phyloP scores from a whole-genome alignment of 2,113 vertebrate genomes.

The Chroicocephalus ridibundus region DNA sequence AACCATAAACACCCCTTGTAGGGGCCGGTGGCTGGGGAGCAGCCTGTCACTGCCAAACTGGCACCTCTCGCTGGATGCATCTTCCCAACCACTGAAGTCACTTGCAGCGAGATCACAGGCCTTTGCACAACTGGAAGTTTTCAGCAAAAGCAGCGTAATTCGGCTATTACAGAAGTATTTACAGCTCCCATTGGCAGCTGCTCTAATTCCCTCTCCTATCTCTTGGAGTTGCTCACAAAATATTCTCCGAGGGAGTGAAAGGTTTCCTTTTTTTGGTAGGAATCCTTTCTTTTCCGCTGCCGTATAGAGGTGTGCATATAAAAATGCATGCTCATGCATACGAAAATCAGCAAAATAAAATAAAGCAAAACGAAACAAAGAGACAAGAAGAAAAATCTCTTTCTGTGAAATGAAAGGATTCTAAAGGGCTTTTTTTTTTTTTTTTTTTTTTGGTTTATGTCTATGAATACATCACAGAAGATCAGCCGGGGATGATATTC shows the following conservation, averaged over 20 bases:
- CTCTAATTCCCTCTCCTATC: not conserved
- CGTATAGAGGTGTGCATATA: not conserved
- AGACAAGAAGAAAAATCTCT: not conserved
- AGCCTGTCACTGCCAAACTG: not conserved
- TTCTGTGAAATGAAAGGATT: not conserved
- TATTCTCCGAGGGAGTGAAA: not conserved
- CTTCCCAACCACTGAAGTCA: not conserved
- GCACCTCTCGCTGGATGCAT: not conserved
- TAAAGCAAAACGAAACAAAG: not conserved
- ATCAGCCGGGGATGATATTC: not conserved
- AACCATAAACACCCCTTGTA: not conserved
- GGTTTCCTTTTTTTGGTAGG: not conserved
- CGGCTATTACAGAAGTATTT: not conserved
- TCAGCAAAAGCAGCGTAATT: not conserved
- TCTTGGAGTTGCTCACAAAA: not conserved
- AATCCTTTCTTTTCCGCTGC: not conserved
- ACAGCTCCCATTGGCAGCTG: not conserved
- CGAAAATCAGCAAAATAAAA: not conserved
- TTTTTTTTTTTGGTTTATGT: not conserved
- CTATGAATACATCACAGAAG: not conserved
- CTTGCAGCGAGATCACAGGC: not conserved
- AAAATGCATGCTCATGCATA: not conserved
- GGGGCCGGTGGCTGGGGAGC: too few relatives aligned
- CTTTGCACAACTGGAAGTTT: not conserved
- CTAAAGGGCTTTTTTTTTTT: not conserved